Conservation (phyloP, 2,888 invertebrate species). For the Nomada hirtipes region DNA sequence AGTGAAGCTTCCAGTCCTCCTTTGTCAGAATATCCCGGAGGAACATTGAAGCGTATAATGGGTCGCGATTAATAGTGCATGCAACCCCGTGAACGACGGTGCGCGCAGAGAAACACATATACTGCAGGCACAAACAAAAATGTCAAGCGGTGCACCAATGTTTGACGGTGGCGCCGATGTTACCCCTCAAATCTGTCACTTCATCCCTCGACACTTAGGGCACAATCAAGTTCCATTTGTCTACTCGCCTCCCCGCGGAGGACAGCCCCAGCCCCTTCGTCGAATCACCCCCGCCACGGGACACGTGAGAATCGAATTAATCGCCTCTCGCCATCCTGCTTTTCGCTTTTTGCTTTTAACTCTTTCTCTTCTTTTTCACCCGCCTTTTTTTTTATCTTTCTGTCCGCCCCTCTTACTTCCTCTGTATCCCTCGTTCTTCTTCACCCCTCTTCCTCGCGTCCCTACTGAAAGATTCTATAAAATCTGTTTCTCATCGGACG, state of each 20-base stretch:
- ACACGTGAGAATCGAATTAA: constrained; percentile 68
- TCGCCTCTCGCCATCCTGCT: constrained; percentile 30
- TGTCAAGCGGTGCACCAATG: constrained; percentile 73
- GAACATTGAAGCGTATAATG: constrained; percentile 70
- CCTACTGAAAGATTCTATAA: no score
- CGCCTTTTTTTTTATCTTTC: not conserved
- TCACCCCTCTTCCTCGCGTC: no score
- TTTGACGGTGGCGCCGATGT: constrained; percentile 74
- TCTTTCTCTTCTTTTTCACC: not conserved
- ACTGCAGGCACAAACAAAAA: constrained; percentile 66
- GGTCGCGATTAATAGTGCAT: constrained; percentile 74
- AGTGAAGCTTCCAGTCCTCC: not conserved
- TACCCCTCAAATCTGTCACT: constrained; percentile 73
- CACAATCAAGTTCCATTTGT: constrained; percentile 74
- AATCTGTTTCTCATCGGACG: no score
- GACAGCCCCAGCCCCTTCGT: constrained; percentile 36
- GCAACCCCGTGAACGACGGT: constrained; percentile 48
- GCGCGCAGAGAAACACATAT: not conserved
- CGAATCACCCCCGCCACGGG: constrained; percentile 46
- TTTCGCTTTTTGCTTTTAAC: not conserved
- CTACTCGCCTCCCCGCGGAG: constrained; percentile 51
- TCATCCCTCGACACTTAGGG: constrained; percentile 69
- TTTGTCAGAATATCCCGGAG: constrained; percentile 60
- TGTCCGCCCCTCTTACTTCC: not conserved
- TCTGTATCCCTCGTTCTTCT: not conserved